Percentiles rank a stretch among this genome's conserved stretches.
Evolutionary conservation across 1,140 invertebrate species (phyloP).

Genomic region (Lerema accius): DNA sequence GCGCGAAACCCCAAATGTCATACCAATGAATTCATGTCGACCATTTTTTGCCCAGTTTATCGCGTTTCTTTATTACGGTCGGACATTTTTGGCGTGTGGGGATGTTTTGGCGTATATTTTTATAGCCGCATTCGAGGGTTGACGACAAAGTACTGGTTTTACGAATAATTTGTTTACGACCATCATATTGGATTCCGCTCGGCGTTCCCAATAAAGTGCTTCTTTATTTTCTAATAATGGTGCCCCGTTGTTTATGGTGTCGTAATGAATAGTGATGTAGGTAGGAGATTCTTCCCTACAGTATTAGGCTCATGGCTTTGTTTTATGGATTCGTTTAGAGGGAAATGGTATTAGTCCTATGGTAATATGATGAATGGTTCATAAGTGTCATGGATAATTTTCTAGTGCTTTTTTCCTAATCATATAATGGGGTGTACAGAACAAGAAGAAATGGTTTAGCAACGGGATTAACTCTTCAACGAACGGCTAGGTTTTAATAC

Average conservation of each 20-base stretch:
- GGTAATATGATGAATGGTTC: background rate
- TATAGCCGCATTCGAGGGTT: conserved; percentile 65
- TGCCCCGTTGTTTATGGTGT: conserved; percentile 36
- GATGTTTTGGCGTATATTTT: conserved; percentile 59
- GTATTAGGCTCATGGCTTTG: conserved; percentile 11
- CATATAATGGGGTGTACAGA: too few relatives aligned
- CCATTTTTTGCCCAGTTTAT: conserved; percentile 77
- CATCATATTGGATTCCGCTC: conserved; percentile 62
- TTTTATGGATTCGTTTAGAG: background rate
- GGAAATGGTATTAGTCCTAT: background rate
- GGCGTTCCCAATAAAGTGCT: conserved; percentile 58
- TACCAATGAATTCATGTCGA: conserved; percentile 80
- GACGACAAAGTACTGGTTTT: conserved; percentile 55
- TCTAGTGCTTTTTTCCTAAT: too few relatives aligned
- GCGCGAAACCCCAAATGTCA: conserved; percentile 74
- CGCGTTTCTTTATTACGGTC: conserved; percentile 78
- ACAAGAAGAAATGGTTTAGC: too few relatives aligned
- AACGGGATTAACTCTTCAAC: too few relatives aligned
- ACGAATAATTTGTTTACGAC: conserved; percentile 76
- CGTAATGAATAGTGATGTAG: conserved; percentile 34
- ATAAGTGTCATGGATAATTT: too few relatives aligned
- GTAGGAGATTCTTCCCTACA: conserved; percentile 4
- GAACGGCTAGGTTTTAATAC: too few relatives aligned
- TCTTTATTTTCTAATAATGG: conserved; percentile 64
- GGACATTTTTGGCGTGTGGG: conserved; percentile 59